Percentiles rank a stretch among this genome's conserved stretches.
Conservation (phyloP, 2,797 vertebrate genomes). For the Cyprinodon diabolis region DNA sequence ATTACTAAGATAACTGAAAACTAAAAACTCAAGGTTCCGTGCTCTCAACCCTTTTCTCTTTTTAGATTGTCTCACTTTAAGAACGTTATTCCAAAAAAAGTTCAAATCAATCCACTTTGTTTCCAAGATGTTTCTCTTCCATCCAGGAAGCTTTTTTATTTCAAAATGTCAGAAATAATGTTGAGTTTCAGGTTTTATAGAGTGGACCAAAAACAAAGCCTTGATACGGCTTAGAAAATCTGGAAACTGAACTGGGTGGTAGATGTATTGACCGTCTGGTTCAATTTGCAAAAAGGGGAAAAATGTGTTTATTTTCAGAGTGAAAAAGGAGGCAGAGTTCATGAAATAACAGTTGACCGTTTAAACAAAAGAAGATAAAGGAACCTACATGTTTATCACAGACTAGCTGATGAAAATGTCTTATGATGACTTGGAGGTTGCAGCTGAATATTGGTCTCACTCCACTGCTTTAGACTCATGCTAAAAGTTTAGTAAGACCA, state of each 20-base stretch:
- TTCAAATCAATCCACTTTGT: no score
- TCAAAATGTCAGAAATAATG: no score
- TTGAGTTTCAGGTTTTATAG: no score
- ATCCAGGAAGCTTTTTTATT: no score
- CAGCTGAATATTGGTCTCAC: conserved; percentile 19
- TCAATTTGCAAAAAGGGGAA: no score
- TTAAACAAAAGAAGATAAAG: conserved; percentile 1
- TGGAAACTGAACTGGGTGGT: no score
- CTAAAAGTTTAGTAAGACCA: conserved; percentile 16
- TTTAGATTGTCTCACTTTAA: background rate
- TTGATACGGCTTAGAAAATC: no score
- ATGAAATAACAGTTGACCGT: background rate
- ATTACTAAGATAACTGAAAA: no score
- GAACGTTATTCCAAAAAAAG: no score
- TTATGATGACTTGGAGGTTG: background rate
- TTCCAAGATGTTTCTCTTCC: no score
- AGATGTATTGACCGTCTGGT: no score
- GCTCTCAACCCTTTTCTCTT: background rate
- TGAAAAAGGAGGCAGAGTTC: background rate
- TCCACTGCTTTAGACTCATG: background rate
- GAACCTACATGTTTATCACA: conserved; percentile 1
- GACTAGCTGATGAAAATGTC: conserved; percentile 13
- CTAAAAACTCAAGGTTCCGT: background rate
- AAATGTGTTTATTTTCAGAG: background rate
- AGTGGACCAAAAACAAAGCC: no score